Conservation (phyloP, 2,797 vertebrate species). For the Phaenicophaeus curvirostris region DNA sequence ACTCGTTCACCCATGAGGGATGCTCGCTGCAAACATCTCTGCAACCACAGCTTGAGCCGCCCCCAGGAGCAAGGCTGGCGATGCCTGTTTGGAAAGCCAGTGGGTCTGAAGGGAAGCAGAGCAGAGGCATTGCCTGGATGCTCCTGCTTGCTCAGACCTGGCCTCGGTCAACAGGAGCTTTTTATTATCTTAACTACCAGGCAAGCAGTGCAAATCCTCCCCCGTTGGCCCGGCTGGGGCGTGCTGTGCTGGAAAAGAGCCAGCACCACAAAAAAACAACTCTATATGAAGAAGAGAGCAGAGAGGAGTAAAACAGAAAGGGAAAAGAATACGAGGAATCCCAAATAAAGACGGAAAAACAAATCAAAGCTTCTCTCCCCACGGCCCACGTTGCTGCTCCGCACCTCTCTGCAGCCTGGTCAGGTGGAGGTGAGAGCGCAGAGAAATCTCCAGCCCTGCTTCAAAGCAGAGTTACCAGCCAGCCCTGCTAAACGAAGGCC, state of each 20-base stretch:
- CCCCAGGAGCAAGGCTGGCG: neutral
- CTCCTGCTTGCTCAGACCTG: neutral
- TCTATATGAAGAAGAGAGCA: neutral
- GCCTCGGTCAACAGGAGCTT: neutral
- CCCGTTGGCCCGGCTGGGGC: neutral
- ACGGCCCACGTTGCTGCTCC: neutral
- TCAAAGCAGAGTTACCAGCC: neutral
- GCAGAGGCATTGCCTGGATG: neutral
- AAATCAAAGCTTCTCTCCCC: neutral
- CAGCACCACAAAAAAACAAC: neutral
- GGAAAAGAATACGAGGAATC: neutral
- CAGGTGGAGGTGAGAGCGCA: neutral
- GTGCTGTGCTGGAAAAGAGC: neutral
- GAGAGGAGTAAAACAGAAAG: neutral
- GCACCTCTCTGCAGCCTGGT: neutral
- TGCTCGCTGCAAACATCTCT: neutral
- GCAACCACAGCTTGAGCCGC: neutral
- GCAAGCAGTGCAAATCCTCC: neutral
- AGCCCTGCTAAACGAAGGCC: neutral
- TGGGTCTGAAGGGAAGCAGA: neutral
- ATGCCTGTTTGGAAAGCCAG: fast-evolving
- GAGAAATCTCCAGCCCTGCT: neutral
- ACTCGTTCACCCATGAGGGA: fast-evolving
- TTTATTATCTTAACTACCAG: neutral
- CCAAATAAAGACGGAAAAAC: neutral